Evolutionary conservation across 2,113 vertebrate genomes (phyloP), one percentile per base, ranked within the genome.

Genomic region (Psephotus haematonotus): DNA sequence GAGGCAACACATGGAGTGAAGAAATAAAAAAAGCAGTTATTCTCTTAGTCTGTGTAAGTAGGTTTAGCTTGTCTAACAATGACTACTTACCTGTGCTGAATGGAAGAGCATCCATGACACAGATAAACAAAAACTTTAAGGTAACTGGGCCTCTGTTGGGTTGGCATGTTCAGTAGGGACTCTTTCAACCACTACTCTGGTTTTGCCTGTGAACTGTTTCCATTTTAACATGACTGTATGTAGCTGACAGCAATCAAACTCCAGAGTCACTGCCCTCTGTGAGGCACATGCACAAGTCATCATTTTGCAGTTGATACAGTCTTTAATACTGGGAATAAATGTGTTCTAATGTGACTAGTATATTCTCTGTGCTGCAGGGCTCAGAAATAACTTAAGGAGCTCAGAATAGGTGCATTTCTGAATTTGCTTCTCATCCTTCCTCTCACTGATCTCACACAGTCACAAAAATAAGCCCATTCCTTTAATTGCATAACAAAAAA

Each of bases 1-100:
- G 92, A 96, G 92, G 94, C 88, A 97, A 98, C 95, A 95, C 93
- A 95, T 65, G 86, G 84, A 97, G 94, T 93, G 89, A 81, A 96
- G 89, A 97, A 93, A 96, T 96, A 93, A 97, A 83, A 59, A 96
- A 97, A 53, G 95, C 72, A 82, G 88, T 95, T 96, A 97, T 90
- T 98, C 81, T 93, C 83, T 92, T 86, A 39, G 74, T 75, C 92
- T 93, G 3, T 10, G 14, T 67, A 82, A 90, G 79, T 3, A 85
- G 67, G 47, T 78, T 93, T 93, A 95, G 78, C 78, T 71, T 82
- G 72, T 87, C 90, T 93, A 96, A 92, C 64, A 95, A 65, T 24
- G 79, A 94, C 75, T 52, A 91, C 79, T 93, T 83, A 88, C 91
- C 86, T 90, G 81, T 24, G 71, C 29, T 60, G 75, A 93, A 77